These are phyloP conservation scores for Brachionus sp. DNA, from an alignment of 1,140 invertebrate species.

Conservation along the genomic window DNA sequence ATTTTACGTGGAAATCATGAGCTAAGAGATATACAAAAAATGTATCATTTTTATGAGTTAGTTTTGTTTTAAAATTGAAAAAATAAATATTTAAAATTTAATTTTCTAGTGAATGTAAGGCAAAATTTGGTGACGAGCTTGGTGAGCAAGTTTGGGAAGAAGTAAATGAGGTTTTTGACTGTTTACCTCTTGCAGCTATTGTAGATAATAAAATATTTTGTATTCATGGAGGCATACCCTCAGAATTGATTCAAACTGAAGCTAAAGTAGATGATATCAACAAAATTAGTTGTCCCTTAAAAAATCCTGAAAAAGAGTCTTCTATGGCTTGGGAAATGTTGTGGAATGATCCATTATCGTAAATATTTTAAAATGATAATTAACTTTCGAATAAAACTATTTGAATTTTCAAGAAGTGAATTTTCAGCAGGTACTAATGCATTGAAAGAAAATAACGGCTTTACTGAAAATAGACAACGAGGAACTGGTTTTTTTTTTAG, in stretches of 20 bases:
- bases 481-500: conserved; percentile 72
- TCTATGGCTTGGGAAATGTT: conserved; percentile 70
- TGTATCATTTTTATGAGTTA: conserved; percentile 69
- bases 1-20: conserved; percentile 67
- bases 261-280: conserved; percentile 40
- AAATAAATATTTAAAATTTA: neutral
- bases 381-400: neutral
- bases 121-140: conserved; percentile 65
- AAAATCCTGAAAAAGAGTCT: conserved; percentile 56
- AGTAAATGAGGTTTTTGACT: conserved; percentile 70
- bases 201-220: conserved; percentile 64
- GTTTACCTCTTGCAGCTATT: conserved; percentile 54
- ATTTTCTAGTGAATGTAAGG: conserved; percentile 62
- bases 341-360: conserved; percentile 74
- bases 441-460: conserved; percentile 65
- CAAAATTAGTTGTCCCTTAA: conserved; percentile 49
- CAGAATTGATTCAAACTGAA: conserved; percentile 55
- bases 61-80: conserved; percentile 31
- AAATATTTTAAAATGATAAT: conserved; percentile 47
- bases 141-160: conserved; percentile 67
- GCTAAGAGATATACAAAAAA: conserved; percentile 66
- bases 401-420: neutral
- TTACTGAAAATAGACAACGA: conserved; percentile 67
- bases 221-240: conserved; percentile 72
- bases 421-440: conserved; percentile 57